phyloP scores from a whole-genome alignment of 2,888 invertebrate genomes.

The Odontomyia ornata region DNA sequence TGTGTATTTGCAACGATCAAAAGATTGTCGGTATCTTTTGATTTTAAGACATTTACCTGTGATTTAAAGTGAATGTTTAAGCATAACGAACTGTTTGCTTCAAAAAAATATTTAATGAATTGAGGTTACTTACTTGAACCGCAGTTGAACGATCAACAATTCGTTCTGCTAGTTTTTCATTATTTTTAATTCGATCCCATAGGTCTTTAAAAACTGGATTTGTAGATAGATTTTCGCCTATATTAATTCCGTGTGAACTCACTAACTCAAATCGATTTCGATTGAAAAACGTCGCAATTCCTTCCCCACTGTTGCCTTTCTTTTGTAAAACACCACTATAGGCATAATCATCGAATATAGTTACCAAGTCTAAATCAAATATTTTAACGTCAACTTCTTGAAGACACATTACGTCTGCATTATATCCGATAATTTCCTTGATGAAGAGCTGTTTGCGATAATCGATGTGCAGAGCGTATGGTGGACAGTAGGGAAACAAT shows the following conservation, averaged over 20 bases:
- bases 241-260: conserved; percentile 67
- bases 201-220: conserved; percentile 67
- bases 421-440: conserved; percentile 84
- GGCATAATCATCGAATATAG: conserved; percentile 68
- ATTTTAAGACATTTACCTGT: conserved; percentile 68
- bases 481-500: conserved; percentile 86
- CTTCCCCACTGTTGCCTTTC: conserved; percentile 82
- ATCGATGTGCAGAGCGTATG: conserved; percentile 80
- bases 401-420: conserved; percentile 87
- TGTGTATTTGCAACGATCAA: conserved; percentile 87
- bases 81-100: too few species aligned
- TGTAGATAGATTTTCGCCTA: conserved; percentile 69
- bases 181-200: conserved; percentile 70
- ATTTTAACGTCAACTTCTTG: conserved; percentile 92
- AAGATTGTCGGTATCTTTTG: conserved; percentile 68
- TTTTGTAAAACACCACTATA: conserved; percentile 72
- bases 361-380: conserved; percentile 73
- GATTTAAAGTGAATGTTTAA: conserved; percentile 33
- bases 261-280: conserved; percentile 72
- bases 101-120: too few species aligned
- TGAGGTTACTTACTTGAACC: conserved; percentile 68
- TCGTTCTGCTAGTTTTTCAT: conserved; percentile 68
- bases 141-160: conserved; percentile 74
- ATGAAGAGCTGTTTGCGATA: conserved; percentile 87
- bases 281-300: conserved; percentile 81